Evolutionary conservation across 2,888 invertebrate genomes (phyloP).

Genomic region (Agrotis puta): DNA sequence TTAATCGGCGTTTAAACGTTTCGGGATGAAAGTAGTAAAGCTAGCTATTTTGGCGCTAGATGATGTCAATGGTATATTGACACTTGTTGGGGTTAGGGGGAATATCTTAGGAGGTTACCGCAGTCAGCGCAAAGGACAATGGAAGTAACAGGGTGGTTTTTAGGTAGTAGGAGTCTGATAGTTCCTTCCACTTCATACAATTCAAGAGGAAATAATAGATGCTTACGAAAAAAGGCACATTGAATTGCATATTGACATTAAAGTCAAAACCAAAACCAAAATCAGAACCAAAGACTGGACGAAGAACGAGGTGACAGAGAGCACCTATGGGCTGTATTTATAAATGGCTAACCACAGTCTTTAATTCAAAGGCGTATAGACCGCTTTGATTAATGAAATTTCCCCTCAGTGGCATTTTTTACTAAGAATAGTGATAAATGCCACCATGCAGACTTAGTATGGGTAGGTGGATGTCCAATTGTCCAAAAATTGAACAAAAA

Average conservation of each 20-base stretch:
- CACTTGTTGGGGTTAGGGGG: too few relatives aligned
- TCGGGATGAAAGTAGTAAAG: conserved; percentile 10
- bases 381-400: background rate
- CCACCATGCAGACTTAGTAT: background rate
- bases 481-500: too few relatives aligned
- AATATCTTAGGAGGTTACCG: too few relatives aligned
- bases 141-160: too few relatives aligned
- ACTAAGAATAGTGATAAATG: background rate
- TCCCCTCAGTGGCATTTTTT: background rate
- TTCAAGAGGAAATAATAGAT: too few relatives aligned
- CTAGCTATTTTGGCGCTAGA: background rate
- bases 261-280: too few relatives aligned
- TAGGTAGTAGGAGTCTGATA: too few relatives aligned
- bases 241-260: too few relatives aligned
- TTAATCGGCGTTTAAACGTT: background rate
- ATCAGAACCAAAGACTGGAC: background rate
- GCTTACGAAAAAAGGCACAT: too few relatives aligned
- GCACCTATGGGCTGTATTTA: background rate
- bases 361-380: background rate
- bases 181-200: too few relatives aligned
- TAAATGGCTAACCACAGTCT: background rate
- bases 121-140: too few relatives aligned
- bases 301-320: background rate
- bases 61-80: background rate
- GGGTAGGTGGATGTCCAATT: background rate